Base-by-base conservation (phyloP, 2,888 invertebrate genomes). In the Sinohyriopsis cumingii region DNA sequence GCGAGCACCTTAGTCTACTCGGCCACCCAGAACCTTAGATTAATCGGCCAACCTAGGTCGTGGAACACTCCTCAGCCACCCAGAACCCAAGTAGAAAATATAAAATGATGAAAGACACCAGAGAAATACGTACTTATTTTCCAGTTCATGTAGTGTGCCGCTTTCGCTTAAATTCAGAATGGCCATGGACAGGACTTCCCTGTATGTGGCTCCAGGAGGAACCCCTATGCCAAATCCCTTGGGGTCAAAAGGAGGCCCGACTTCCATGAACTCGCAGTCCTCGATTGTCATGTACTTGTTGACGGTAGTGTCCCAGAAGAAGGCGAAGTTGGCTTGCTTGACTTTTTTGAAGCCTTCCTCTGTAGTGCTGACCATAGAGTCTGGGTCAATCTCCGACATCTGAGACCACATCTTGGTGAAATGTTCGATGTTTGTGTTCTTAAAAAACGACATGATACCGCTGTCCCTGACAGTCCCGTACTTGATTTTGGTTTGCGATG, bases 271-370 rank as follows among this genome's bases (percentile, higher is more conserved):
- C 54, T 85, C 81, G 75, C 86, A 88, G 78, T 88, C 84, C 45
- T 80, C 76, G 33, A 86, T 85, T 22, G 86, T 85, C 75, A 86
- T 84, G 70, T 85, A 86, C 75, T 86, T 86, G 73, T 86, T 88
- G 19, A 89, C 87, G 2, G 89, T 88, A 24, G 86, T 86, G 72
- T 89, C 89, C 89, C 89, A 89, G 78, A 89, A 88, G 72, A 89
- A 89, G 7, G 88, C 89, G 69, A 89, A 88, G 64, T 88, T 78
- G 57, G 84, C 88, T n/a, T 83, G 73, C 67, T 85, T 86, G 7
- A 88, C 88, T 72, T 83, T 85, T 56, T 76, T 67, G 63, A 84
- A 86, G 0, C 88, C 89, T 67, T 84, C 84, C 1, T 76, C 73
- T 3, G 87, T 86, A 67, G 81, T 82, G 15, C 79, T 75, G n/a